Evolutionary conservation across 1,140 invertebrate species (phyloP), one percentile per base, ranked within the genome.

Genomic region (Panagrolaimus sp.): DNA sequence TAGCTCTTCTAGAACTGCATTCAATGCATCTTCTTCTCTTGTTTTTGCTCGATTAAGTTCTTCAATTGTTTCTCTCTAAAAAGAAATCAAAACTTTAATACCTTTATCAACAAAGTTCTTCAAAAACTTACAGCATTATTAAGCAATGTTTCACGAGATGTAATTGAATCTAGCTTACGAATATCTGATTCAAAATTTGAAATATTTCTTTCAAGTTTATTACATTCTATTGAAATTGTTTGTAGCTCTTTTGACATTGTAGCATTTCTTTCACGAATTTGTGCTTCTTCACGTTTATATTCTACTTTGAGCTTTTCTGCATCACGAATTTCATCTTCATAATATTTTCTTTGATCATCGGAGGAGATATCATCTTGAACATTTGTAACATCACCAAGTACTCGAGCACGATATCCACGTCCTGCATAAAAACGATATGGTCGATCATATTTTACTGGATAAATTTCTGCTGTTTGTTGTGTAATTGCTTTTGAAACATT

Each of bases 401-500:
- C 31, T 4, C 31, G 31, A 38, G 51, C 9, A 25, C n/a, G 20
- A 23, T 2, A 57, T 57, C n/a, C 51, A 20, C 27, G 51, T 2
- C 31, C 43, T 9, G 47, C 61, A 53, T 63, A 74, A 48, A 66
- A 74, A 51, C 63, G 64, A 9, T 51, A 47, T 11, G 31, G 65
- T n/a, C n/a, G 11, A 25, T 48, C 63, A 42, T 16, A 43, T 27
- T 53, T 53, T 46, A 53, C 42, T 13, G 74, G 74, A 45, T 74
- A 70, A 47, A 72, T 75, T 53, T 77, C 57, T 11, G 72, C 45
- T 45, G 51, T 75, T 0, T 5, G 16, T 16, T 71, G n/a, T 3
- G 74, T 78, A 23, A 68, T 62, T 13, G 72, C 74, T 53, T 63
- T 72, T 0, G 4, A 9, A 11, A 47, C 67, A 63, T 79, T 78